phyloP scores from a whole-genome alignment of 2,888 invertebrate species.

The Papilio demoleus region DNA sequence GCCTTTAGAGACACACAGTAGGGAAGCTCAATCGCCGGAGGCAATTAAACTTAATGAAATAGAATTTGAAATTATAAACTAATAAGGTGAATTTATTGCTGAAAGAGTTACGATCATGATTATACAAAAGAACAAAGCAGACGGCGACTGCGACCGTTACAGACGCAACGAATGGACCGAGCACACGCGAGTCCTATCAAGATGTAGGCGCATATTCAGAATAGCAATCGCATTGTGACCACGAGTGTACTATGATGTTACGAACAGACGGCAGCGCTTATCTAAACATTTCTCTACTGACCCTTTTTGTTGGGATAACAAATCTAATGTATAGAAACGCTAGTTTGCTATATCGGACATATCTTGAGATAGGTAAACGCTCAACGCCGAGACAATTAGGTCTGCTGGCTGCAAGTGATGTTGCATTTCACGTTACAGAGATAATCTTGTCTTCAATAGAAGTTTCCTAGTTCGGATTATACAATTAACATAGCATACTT shows the following conservation, averaged over 20 bases:
- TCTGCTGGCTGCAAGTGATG: slow-evolving; percentile 20
- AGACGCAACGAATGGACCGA: slow-evolving; percentile 60
- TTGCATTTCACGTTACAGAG: slow-evolving; percentile 18
- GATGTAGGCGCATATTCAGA: slow-evolving; percentile 49
- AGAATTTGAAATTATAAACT: neutral
- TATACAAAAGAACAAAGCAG: slow-evolving; percentile 48
- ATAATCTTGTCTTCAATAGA: slow-evolving; percentile 13
- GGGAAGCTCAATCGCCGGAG: too few species aligned
- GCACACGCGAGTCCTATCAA: slow-evolving; percentile 62
- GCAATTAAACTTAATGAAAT: neutral
- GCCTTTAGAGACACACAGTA: too few species aligned
- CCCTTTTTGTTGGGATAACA: slow-evolving; percentile 47
- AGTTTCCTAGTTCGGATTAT: slow-evolving; percentile 17
- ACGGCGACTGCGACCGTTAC: slow-evolving; percentile 52
- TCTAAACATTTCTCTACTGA: slow-evolving; percentile 48
- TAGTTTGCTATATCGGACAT: slow-evolving; percentile 32
- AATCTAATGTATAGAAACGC: slow-evolving; percentile 45
- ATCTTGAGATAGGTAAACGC: slow-evolving; percentile 35
- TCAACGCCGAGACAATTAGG: slow-evolving; percentile 33
- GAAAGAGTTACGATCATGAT: slow-evolving; percentile 34
- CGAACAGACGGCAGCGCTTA: slow-evolving; percentile 44
- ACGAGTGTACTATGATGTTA: slow-evolving; percentile 49
- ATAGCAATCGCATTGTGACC: slow-evolving; percentile 48
- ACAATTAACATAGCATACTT: slow-evolving; percentile 8
- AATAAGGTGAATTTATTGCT: slow-evolving; percentile 13